Conservation (phyloP, 2,888 invertebrate species). For the Oligia fasciuncula region DNA sequence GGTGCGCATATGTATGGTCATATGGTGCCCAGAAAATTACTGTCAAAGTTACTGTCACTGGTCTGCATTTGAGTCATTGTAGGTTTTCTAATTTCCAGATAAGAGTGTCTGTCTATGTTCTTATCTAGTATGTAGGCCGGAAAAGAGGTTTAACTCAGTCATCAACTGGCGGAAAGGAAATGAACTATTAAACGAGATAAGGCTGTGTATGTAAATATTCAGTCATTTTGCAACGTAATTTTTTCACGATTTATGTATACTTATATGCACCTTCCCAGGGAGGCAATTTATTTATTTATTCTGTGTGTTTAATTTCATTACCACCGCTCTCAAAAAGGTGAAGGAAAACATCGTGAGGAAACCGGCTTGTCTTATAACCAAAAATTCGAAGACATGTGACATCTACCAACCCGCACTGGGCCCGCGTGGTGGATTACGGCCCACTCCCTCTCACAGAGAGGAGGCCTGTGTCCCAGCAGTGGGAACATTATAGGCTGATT, state of each 20-base stretch:
- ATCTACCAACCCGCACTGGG: too few species aligned
- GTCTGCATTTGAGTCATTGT: background rate
- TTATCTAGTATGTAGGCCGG: constrained; percentile 18
- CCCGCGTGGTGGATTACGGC: too few species aligned
- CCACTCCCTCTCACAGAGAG: too few species aligned
- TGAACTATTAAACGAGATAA: constrained; percentile 13
- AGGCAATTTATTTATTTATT: too few species aligned
- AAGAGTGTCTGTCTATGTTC: background rate
- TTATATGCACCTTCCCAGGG: too few species aligned
- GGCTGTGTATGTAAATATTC: background rate
- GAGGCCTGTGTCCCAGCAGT: too few species aligned
- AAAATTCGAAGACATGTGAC: too few species aligned
- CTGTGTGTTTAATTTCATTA: too few species aligned
- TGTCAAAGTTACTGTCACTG: background rate
- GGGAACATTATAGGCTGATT: too few species aligned
- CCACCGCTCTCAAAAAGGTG: too few species aligned
- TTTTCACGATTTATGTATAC: background rate
- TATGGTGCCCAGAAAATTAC: background rate
- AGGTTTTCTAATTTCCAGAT: constrained; percentile 15
- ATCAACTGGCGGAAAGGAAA: constrained; percentile 12
- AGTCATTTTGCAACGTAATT: background rate
- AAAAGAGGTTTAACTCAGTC: background rate
- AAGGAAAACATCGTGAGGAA: too few species aligned
- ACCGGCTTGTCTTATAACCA: too few species aligned
- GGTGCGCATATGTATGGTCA: background rate